phyloP scores from a whole-genome alignment of 2,113 vertebrate genomes.

The Pterocles burchelli region DNA sequence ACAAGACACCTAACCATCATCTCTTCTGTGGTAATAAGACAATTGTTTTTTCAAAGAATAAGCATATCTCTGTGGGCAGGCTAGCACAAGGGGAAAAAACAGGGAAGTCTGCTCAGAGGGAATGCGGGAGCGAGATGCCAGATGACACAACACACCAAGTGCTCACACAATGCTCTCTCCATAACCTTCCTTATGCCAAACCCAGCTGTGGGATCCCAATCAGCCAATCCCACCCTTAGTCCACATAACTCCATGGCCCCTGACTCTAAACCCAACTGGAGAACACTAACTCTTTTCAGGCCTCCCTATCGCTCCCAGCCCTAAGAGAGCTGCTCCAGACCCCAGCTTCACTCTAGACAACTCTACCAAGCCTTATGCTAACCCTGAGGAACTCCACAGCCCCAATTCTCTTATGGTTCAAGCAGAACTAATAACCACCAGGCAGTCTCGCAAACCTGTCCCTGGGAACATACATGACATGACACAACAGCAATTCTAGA shows the following conservation, averaged over 20 bases:
- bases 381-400: fast-evolving
- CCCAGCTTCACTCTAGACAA: neutral
- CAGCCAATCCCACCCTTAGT: neutral
- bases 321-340: neutral
- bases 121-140: neutral
- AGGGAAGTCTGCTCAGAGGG: neutral
- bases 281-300: neutral
- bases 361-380: neutral
- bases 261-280: neutral
- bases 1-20: neutral
- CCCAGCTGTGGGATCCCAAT: neutral
- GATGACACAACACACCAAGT: neutral
- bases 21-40: neutral
- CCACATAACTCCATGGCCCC: neutral
- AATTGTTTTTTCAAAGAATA: neutral
- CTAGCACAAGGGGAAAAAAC: neutral
- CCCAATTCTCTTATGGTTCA: neutral
- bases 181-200: neutral
- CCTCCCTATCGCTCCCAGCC: neutral
- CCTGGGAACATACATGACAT: neutral
- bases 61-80: neutral
- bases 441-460: neutral
- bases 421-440: neutral
- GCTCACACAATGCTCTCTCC: neutral
- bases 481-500: neutral